These are phyloP conservation scores for Diplodus puntazzo DNA, from an alignment of 2,797 vertebrate genomes.

Conservation along the genomic window DNA sequence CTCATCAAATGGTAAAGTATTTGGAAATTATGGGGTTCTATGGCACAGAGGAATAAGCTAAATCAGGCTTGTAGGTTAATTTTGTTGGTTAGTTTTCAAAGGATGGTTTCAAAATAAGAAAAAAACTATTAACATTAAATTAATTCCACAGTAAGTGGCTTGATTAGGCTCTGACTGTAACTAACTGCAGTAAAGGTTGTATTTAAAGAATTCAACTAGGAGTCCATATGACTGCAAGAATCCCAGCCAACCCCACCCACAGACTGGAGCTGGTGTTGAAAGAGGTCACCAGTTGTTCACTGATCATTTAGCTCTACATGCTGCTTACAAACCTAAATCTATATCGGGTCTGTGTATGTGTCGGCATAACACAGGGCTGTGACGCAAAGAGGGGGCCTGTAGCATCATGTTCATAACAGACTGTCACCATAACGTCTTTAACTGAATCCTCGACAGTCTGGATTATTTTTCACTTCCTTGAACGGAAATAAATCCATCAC, in stretches of 20 bases:
- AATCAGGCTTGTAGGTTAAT: neutral
- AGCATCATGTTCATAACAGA: constrained; percentile 17
- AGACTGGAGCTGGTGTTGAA: constrained; percentile 42
- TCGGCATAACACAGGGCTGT: neutral
- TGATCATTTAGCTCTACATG: constrained; percentile 42
- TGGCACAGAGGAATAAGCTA: neutral
- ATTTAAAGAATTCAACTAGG: constrained; percentile 7
- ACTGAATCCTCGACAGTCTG: neutral
- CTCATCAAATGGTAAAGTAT: neutral
- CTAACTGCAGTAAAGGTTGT: neutral
- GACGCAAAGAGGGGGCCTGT: neutral
- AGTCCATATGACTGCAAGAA: neutral
- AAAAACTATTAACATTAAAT: neutral
- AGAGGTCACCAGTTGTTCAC: constrained; percentile 68
- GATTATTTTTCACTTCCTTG: neutral
- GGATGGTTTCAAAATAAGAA: neutral
- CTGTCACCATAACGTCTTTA: neutral
- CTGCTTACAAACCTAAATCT: constrained; percentile 48
- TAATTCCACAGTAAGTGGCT: neutral
- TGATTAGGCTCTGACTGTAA: too few relatives aligned
- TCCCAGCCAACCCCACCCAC: constrained; percentile 5
- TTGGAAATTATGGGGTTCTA: neutral
- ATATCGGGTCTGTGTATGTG: constrained; percentile 31
- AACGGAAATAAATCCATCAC: neutral
- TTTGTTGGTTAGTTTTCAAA: neutral